Base-by-base conservation (phyloP, 1,140 invertebrate species). In the Onthophagus taurus region DNA sequence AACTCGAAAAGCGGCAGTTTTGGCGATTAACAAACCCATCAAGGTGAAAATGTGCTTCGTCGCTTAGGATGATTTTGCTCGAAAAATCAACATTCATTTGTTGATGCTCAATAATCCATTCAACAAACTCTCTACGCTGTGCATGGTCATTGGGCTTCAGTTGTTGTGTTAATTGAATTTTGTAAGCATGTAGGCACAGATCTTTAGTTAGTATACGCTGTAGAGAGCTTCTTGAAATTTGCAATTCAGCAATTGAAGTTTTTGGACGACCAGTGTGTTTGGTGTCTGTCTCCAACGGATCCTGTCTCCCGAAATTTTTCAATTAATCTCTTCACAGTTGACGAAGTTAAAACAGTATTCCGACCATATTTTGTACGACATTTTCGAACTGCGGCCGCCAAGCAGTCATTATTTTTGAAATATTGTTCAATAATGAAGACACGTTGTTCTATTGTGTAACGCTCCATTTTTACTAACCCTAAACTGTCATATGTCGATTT, bases 291-390 rank as follows among this genome's bases (percentile, higher is more conserved):
- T 14, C 31, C 26, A 33, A 42, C 36, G 24, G 26, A 41, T 34
- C 37, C 31, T 44, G 45, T 54, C 38, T 50, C 30, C 42, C 30
- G 41, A 30, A 51, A 51, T 53, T 51, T 53, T 51, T 53, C 21
- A 48, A 48, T 51, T 51, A 53, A 42, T 55, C 49, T 49, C 49
- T 53, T 53, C 44, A 53, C 45, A 53, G 51, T 53, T 49, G 53
- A 49, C 46, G 33, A 47, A 54, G 5, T 47, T 48, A 48, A 45
- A 54, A 44, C 31, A 50, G 29, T 47, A 52, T 54, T 51, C 44
- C 44, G 45, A 52, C 42, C 51, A 50, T 41, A 54, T 51, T 46
- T 52, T 57, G 51, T 44, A 44, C 23, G 31, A 16, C 49, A 14
- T 37, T 37, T 23, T 12, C 20, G 35, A 23, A 20, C 18, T 12